Percentiles rank a stretch among this genome's conserved stretches.
These are phyloP conservation scores for Morelia viridis DNA, from an alignment of 2,797 vertebrate species.

Conservation along the genomic window DNA sequence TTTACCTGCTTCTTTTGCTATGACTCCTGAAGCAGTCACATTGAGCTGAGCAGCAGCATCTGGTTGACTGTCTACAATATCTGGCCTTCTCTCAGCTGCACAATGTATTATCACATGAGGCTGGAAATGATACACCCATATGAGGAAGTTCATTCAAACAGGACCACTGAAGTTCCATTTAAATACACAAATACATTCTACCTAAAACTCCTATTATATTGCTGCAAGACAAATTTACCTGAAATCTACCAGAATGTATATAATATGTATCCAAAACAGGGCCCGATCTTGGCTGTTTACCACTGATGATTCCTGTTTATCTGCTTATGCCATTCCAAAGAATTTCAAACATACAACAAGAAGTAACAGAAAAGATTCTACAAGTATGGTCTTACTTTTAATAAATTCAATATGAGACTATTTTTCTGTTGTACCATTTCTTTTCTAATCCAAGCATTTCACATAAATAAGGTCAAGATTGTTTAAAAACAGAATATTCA, in stretches of 20 bases:
- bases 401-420: neutral
- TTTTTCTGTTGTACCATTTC: neutral
- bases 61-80: conserved; percentile 89
- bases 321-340: neutral
- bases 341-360: neutral
- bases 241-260: neutral
- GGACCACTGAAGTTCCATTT: neutral
- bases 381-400: neutral
- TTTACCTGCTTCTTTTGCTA: conserved; percentile 93
- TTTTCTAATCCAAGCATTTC: neutral
- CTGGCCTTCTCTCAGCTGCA: conserved; percentile 92
- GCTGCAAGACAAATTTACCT: neutral
- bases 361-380: neutral
- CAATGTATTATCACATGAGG: conserved; percentile 94
- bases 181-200: conserved; percentile 1
- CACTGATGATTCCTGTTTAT: neutral
- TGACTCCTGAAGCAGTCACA: conserved; percentile 84
- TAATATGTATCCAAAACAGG: neutral
- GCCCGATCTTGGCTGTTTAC: neutral
- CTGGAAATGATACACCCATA: conserved; percentile 74
- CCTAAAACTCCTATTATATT: neutral
- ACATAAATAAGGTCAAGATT: neutral
- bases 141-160: conserved; percentile 35
- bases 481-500: neutral
- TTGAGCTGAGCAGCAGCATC: conserved; percentile 89